These are phyloP conservation scores for Cottus gobio DNA, from an alignment of 2,113 vertebrate species.

Conservation along the genomic window DNA sequence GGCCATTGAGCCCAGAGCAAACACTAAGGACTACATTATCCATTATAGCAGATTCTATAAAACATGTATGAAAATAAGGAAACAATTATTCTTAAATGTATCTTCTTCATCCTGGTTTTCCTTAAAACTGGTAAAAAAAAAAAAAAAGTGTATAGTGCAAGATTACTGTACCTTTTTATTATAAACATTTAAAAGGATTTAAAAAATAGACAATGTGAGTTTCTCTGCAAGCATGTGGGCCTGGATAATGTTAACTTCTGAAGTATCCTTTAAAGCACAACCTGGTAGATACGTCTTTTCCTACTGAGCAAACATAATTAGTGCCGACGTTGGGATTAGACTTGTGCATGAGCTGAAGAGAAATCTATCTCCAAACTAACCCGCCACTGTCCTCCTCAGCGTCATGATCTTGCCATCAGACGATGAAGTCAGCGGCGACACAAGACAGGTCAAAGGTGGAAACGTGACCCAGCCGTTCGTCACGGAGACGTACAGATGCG, in stretches of 20 bases:
- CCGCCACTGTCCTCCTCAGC: conserved; percentile 70
- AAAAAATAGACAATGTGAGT: neutral
- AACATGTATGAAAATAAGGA: neutral
- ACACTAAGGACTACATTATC: neutral
- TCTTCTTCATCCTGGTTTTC: neutral
- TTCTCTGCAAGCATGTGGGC: neutral
- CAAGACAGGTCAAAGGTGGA: neutral
- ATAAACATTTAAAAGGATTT: neutral
- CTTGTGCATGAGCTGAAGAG: neutral
- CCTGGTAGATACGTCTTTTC: neutral
- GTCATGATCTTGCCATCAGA: conserved; percentile 87
- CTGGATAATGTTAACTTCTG: neutral
- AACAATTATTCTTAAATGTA: neutral
- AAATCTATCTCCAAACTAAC: neutral
- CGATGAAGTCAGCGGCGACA: neutral
- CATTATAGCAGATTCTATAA: neutral
- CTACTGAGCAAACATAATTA: neutral
- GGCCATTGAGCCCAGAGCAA: neutral
- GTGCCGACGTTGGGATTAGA: neutral
- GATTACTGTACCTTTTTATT: neutral
- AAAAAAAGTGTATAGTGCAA: neutral
- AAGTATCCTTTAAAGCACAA: neutral
- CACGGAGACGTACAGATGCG: conserved; percentile 85
- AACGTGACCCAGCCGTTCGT: conserved; percentile 82
- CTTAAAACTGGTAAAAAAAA: neutral